Conservation (phyloP, 2,888 invertebrate genomes). For the Orchestes rusci region DNA sequence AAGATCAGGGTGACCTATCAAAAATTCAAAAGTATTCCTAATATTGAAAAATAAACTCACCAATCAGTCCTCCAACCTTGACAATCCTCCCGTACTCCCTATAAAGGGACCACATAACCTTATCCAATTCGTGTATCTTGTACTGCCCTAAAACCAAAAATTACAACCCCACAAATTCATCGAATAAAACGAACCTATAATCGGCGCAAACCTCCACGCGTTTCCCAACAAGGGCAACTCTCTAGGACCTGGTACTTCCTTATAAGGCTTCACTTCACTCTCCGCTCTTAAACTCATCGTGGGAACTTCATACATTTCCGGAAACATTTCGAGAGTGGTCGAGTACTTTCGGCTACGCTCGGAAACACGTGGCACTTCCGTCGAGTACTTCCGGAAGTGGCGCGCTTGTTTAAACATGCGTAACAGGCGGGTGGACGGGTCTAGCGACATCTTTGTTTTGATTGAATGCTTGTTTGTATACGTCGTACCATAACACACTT, state of each 20-base stretch:
- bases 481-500: too few relatives aligned
- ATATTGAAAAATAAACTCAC: conserved; percentile 12
- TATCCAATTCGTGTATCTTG: conserved; percentile 52
- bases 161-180: not conserved
- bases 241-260: conserved; percentile 67
- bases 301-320: conserved; percentile 27
- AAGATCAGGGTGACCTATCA: conserved; percentile 62
- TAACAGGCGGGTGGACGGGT: not conserved
- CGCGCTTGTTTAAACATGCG: not conserved
- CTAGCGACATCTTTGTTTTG: too few relatives aligned
- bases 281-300: conserved; percentile 18
- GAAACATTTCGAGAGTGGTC: conserved; percentile 33
- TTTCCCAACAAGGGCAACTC: conserved; percentile 69
- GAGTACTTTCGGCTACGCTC: conserved; percentile 34
- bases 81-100: conserved; percentile 53
- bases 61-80: conserved; percentile 61
- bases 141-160: conserved; percentile 47
- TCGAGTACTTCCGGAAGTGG: conserved; percentile 23
- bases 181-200: conserved; percentile 48
- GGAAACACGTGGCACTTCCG: conserved; percentile 9
- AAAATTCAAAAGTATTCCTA: too few relatives aligned
- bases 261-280: conserved; percentile 46
- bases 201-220: conserved; percentile 70
- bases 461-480: too few relatives aligned
- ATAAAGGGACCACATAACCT: conserved; percentile 52